Evolutionary conservation across 2,888 invertebrate species (phyloP).

Genomic region (Ectemnius continuus): DNA sequence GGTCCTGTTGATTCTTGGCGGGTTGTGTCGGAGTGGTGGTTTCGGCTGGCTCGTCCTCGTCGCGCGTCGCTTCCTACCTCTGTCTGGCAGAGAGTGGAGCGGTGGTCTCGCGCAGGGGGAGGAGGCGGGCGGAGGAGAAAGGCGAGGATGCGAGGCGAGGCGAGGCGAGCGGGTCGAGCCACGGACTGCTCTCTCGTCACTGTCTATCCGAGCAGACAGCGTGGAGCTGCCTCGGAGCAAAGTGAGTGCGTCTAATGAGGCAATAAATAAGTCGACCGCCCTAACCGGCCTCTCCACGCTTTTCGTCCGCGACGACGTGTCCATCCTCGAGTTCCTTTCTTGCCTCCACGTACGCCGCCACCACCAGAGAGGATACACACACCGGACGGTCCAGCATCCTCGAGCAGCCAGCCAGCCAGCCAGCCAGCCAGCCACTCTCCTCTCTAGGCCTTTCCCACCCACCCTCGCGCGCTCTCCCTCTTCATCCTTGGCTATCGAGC

Average conservation of each 20-base stretch:
- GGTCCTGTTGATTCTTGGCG: neutral
- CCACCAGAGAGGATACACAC: constrained; percentile 37
- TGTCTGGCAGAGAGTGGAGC: neutral
- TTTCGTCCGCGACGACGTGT: constrained; percentile 75
- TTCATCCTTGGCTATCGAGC: neutral
- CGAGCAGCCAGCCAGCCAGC: too few species aligned
- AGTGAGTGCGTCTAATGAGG: constrained; percentile 78
- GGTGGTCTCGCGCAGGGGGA: too few species aligned
- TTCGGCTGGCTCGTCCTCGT: constrained; percentile 44
- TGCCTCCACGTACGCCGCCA: constrained; percentile 54
- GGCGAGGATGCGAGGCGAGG: constrained; percentile 44
- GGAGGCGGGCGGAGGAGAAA: too few species aligned
- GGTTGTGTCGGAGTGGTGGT: constrained; percentile 25
- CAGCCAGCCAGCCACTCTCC: neutral
- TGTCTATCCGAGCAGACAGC: constrained; percentile 78
- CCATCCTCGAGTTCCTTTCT: constrained; percentile 68
- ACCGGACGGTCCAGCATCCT: constrained; percentile 3
- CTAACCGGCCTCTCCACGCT: constrained; percentile 77
- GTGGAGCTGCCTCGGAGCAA: constrained; percentile 76
- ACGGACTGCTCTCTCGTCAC: constrained; percentile 74
- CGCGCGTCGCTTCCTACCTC: constrained; percentile 28
- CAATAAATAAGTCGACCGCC: constrained; percentile 78
- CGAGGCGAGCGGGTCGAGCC: constrained; percentile 58
- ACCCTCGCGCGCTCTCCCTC: too few species aligned
- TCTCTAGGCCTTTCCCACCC: too few species aligned